Evolutionary conservation across 2,888 invertebrate genomes (phyloP).

Genomic region (Lasioglossum leucozonium): DNA sequence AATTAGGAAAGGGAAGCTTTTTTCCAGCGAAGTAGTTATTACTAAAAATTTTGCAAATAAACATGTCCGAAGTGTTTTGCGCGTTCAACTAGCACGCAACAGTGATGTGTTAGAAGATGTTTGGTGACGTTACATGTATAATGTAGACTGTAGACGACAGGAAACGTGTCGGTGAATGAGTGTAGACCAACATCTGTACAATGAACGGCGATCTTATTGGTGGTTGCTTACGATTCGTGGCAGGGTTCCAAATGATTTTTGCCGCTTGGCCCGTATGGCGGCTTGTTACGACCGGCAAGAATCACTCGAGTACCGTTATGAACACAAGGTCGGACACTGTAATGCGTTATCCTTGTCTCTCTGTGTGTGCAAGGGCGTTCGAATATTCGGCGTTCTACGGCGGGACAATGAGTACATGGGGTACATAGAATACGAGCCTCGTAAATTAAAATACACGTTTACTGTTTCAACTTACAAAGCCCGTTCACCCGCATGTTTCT

Average conservation of each 20-base stretch:
- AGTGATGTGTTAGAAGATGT: too few relatives aligned
- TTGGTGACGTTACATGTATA: too few relatives aligned
- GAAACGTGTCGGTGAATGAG: slow-evolving; percentile 10
- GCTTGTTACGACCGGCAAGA: neutral
- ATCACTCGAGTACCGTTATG: neutral
- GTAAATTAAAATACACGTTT: neutral
- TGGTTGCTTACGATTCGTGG: slow-evolving; percentile 8
- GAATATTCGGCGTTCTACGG: neutral
- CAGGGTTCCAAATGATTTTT: neutral
- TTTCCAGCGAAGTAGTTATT: neutral
- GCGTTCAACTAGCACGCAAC: too few relatives aligned
- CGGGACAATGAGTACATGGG: neutral
- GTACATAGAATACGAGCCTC: neutral
- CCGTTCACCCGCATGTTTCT: neutral
- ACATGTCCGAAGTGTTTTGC: too few relatives aligned
- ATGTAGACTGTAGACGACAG: neutral
- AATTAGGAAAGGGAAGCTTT: neutral
- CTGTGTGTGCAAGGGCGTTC: neutral
- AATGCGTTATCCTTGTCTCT: neutral
- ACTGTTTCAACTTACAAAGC: neutral
- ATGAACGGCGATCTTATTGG: slow-evolving; percentile 40
- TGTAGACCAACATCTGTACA: slow-evolving; percentile 5
- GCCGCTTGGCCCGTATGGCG: neutral
- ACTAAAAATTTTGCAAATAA: too few relatives aligned
- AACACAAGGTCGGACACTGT: neutral